phyloP scores from a whole-genome alignment of 1,140 invertebrate species.

The Euglossa dilemma region DNA sequence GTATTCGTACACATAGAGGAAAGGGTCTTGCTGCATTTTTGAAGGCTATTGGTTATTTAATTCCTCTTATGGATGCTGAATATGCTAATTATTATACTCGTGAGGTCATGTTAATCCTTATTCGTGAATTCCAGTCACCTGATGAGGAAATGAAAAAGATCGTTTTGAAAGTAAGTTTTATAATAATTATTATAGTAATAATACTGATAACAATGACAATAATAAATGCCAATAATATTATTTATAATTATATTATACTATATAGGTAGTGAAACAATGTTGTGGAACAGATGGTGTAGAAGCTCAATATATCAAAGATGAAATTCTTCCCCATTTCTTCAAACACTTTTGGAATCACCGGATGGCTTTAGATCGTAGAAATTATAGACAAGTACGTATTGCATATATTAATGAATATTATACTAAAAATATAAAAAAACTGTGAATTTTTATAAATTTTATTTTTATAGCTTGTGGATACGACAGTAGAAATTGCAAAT shows the following conservation, averaged over 20 bases:
- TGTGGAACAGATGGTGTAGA: constrained; percentile 99
- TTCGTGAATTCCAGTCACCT: constrained; percentile 99
- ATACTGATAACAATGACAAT: neutral
- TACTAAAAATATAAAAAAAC: neutral
- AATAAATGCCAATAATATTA: neutral
- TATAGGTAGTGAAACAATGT: constrained; percentile 99
- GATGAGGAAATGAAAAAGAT: constrained; percentile 99
- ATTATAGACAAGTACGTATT: constrained; percentile 91
- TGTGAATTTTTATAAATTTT: constrained; percentile 17
- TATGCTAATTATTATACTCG: constrained; percentile 99
- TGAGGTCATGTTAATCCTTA: constrained; percentile 99
- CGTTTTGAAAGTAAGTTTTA: constrained; percentile 92
- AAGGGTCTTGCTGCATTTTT: constrained; percentile 99
- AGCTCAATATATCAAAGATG: constrained; percentile 99
- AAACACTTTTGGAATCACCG: constrained; percentile 99
- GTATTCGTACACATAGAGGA: constrained; percentile 98
- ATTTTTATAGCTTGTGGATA: constrained; percentile 92
- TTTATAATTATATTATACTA: constrained; percentile 38
- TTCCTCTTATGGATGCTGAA: constrained; percentile 99
- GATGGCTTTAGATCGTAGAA: constrained; percentile 98
- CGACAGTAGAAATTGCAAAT: constrained; percentile 99
- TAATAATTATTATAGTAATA: constrained; percentile 5
- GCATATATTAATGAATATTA: neutral
- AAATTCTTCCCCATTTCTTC: constrained; percentile 99
- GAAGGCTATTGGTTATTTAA: constrained; percentile 99